phyloP scores from a whole-genome alignment of 2,888 invertebrate genomes.

The Romanomermis culicivorax region DNA sequence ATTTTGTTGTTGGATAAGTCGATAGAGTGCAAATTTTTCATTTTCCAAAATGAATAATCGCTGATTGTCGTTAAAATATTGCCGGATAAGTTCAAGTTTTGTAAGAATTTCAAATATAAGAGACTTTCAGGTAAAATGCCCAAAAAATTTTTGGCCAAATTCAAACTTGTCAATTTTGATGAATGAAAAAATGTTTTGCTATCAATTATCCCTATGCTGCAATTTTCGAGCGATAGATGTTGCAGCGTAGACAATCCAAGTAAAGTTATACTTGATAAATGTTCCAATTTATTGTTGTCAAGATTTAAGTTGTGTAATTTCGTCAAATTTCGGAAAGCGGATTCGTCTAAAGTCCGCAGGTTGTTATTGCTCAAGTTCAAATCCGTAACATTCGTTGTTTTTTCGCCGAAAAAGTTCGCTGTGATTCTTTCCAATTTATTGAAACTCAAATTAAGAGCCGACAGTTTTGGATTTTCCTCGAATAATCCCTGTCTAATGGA shows the following conservation, averaged over 20 bases:
- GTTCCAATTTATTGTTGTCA: conserved; percentile 10
- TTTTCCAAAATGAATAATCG: conserved; percentile 1
- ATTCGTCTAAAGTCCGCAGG: conserved; percentile 45
- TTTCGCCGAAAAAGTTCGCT: neutral
- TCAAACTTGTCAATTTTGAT: conserved; percentile 4
- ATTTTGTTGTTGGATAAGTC: conserved; percentile 9
- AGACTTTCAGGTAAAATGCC: neutral
- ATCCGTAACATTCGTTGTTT: neutral
- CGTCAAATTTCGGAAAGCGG: conserved; percentile 49
- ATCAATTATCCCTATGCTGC: neutral
- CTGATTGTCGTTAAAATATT: conserved; percentile 2
- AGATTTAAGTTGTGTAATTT: conserved; percentile 44
- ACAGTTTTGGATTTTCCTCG: conserved; percentile 41
- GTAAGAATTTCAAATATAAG: conserved; percentile 1
- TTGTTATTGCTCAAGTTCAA: conserved; percentile 34
- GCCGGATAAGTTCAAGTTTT: neutral
- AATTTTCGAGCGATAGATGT: neutral
- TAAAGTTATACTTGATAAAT: neutral
- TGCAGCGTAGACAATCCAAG: neutral
- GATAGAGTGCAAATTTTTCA: conserved; percentile 12
- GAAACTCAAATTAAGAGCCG: conserved; percentile 33
- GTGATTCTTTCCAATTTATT: conserved; percentile 11
- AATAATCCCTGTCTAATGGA: conserved; percentile 64
- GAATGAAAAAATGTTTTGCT: neutral
- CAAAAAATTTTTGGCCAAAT: conserved; percentile 5